phyloP scores from a whole-genome alignment of 2,797 vertebrate genomes.

The Apogon talboti region DNA sequence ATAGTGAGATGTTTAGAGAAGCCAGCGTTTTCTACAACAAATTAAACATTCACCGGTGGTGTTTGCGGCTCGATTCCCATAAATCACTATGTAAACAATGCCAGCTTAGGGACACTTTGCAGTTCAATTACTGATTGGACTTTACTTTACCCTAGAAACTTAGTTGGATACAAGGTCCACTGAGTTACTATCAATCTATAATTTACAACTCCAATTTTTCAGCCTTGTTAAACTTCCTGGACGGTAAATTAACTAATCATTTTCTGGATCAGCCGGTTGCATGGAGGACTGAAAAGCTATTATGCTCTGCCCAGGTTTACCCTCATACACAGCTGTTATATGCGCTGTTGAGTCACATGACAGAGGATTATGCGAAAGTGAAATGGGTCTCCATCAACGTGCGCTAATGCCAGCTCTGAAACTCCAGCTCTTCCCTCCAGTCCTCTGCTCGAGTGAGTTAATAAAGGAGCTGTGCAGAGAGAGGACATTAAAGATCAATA shows the following conservation, averaged over 20 bases:
- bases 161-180: constrained; percentile 1
- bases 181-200: constrained; percentile 6
- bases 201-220: background rate
- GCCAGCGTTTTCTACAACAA: constrained; percentile 6
- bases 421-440: background rate
- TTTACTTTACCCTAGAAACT: background rate
- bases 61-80: constrained; percentile 28
- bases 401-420: constrained; percentile 10
- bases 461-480: constrained; percentile 17
- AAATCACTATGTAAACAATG: constrained; percentile 49
- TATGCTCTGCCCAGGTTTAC: too few relatives aligned
- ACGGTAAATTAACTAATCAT: too few relatives aligned
- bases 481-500: constrained; percentile 42
- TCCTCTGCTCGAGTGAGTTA: background rate
- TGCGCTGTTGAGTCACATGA: background rate
- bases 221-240: too few relatives aligned
- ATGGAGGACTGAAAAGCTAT: background rate
- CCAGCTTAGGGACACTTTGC: background rate
- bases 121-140: constrained; percentile 17
- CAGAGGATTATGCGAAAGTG: constrained; percentile 21
- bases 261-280: background rate
- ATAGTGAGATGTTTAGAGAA: constrained; percentile 4
- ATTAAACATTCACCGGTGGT: constrained; percentile 31
- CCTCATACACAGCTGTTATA: too few relatives aligned
- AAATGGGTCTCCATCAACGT: constrained; percentile 11